Evolutionary conservation across 30 jellyfish, hydroid and myxozoan genomes (phyloP).

Genomic region (Clytia hemisphaerica): DNA sequence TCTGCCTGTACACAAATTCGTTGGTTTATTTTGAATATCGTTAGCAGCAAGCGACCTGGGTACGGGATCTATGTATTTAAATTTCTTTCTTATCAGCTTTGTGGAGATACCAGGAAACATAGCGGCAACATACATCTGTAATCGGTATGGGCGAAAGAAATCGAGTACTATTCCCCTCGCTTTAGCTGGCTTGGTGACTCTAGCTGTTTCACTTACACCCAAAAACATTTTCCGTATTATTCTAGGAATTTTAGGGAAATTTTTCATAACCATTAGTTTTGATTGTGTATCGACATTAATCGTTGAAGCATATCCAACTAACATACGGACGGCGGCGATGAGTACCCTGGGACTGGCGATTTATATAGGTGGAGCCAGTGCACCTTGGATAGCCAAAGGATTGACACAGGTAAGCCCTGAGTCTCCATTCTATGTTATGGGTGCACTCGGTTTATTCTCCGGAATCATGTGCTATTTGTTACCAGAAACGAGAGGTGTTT

Average conservation of each 20-base stretch:
- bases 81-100: constrained; percentile 47
- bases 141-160: constrained; percentile 71
- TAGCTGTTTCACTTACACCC: constrained; percentile 60
- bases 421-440: constrained; percentile 49
- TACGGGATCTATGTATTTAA: constrained; percentile 50
- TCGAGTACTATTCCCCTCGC: constrained; percentile 42
- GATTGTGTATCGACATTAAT: constrained; percentile 68
- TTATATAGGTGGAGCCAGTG: constrained; percentile 64
- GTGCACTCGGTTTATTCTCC: constrained; percentile 32
- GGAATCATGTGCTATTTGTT: constrained; percentile 20
- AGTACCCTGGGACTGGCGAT: constrained; percentile 55
- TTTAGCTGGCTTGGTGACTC: constrained; percentile 46
- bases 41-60: constrained; percentile 85
- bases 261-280: constrained; percentile 54
- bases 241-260: constrained; percentile 54
- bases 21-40: constrained; percentile 64
- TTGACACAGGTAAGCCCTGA: constrained; percentile 5
- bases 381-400: constrained; percentile 79
- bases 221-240: constrained; percentile 29
- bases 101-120: constrained; percentile 75
- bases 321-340: constrained; percentile 55
- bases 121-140: constrained; percentile 43
- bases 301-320: constrained; percentile 64
- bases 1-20: constrained; percentile 58
- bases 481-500: constrained; percentile 53